phyloP scores from a whole-genome alignment of 2,113 vertebrate genomes.

The Andinoacara biseriatus region DNA sequence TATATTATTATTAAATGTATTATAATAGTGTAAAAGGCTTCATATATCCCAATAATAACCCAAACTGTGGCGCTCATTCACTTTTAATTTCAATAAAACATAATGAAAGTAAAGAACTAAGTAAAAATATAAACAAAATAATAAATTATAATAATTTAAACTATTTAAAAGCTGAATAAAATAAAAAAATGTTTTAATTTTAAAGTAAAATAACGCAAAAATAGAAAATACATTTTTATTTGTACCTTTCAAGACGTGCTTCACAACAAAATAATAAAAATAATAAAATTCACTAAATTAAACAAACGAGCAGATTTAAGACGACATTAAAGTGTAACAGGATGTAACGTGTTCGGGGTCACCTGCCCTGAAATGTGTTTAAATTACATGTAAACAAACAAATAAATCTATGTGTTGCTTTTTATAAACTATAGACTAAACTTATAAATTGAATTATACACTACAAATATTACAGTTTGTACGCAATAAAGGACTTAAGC shows the following conservation, averaged over 20 bases:
- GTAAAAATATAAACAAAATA: background rate
- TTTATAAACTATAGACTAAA: background rate
- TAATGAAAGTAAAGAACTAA: background rate
- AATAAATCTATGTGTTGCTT: background rate
- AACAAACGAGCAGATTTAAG: no score
- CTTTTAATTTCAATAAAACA: background rate
- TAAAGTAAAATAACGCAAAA: no score
- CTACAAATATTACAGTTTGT: background rate
- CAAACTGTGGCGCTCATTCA: background rate
- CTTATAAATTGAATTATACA: background rate
- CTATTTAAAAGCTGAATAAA: background rate
- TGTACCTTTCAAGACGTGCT: no score
- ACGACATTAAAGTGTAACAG: no score
- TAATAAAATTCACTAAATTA: no score
- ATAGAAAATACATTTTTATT: no score
- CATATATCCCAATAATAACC: no score
- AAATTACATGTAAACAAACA: background rate
- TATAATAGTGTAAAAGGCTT: background rate
- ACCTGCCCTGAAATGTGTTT: background rate
- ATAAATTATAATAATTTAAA: background rate
- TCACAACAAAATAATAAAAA: no score
- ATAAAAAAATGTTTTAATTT: background rate
- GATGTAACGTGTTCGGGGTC: no score
- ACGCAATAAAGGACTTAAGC: background rate
- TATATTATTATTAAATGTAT: no score